phyloP scores from a whole-genome alignment of 1,140 invertebrate species.

The Plectus sambesii region DNA sequence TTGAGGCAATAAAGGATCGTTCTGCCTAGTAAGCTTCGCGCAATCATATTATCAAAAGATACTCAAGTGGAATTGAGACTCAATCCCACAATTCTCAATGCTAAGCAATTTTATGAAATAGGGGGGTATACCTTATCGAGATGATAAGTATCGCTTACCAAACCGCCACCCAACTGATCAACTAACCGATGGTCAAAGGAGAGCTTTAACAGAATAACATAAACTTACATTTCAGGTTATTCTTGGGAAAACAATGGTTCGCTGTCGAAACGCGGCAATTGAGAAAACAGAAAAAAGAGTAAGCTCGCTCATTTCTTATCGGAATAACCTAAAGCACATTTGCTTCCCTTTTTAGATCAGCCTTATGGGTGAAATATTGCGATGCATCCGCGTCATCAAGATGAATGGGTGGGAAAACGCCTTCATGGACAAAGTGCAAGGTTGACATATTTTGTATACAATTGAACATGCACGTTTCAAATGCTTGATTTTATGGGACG shows the following conservation, averaged over 20 bases:
- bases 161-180: no score
- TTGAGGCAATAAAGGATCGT: slow-evolving; percentile 44
- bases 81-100: no score
- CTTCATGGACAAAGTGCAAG: slow-evolving; percentile 55
- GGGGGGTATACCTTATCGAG: no score
- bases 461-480: slow-evolving; percentile 43
- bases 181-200: no score
- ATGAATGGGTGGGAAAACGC: slow-evolving; percentile 78
- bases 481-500: slow-evolving; percentile 10
- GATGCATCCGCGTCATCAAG: slow-evolving; percentile 63
- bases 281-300: slow-evolving; percentile 44
- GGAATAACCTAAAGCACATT: slow-evolving; percentile 4
- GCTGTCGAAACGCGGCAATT: slow-evolving; percentile 48
- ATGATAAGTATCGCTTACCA: no score
- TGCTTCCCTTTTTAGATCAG: slow-evolving; percentile 40
- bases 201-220: no score
- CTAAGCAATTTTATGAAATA: no score
- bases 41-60: slow-evolving; percentile 12
- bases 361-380: slow-evolving; percentile 54
- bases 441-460: slow-evolving; percentile 48
- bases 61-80: no score
- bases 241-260: slow-evolving; percentile 46
- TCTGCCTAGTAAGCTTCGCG: not conserved
- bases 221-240: slow-evolving; percentile 49
- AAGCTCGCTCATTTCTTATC: slow-evolving; percentile 19